Evolutionary conservation across 1,140 invertebrate genomes (phyloP).

Genomic region (Trialeurodes vaporariorum): DNA sequence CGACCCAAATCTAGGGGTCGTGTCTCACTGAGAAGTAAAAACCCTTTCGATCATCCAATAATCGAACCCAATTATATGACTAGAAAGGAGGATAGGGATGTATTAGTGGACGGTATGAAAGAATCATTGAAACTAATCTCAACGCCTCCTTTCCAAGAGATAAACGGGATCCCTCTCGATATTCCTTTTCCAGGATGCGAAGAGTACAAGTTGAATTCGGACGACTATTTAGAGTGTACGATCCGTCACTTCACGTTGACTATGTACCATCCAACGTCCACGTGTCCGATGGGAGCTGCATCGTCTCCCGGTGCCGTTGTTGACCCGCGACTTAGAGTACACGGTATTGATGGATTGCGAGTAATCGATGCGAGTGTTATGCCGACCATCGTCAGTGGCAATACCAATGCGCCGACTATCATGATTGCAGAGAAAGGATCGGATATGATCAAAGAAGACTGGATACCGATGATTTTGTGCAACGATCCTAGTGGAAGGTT

Average conservation of each 20-base stretch:
- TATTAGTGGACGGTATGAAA: constrained; percentile 30
- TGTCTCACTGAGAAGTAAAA: constrained; percentile 40
- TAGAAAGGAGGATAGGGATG: constrained; percentile 34
- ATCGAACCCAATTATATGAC: constrained; percentile 52
- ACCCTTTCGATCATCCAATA: constrained; percentile 49
- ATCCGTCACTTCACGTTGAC: constrained; percentile 34
- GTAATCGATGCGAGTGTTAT: constrained; percentile 66
- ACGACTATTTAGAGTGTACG: constrained; percentile 61
- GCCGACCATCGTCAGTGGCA: constrained; percentile 61
- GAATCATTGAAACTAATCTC: constrained; percentile 24
- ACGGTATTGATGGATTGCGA: constrained; percentile 54
- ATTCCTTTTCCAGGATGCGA: constrained; percentile 29
- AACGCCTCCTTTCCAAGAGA: constrained; percentile 26
- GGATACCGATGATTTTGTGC: too few species aligned
- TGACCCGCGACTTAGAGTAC: constrained; percentile 56
- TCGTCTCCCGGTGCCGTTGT: constrained; percentile 54
- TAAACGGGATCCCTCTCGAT: not conserved
- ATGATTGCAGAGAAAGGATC: constrained; percentile 68
- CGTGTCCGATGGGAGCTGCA: constrained; percentile 50
- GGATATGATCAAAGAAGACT: constrained; percentile 54
- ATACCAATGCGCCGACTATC: constrained; percentile 60
- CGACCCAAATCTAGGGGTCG: constrained; percentile 49
- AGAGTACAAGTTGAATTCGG: constrained; percentile 40
- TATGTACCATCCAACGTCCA: constrained; percentile 45
- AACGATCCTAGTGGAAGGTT: too few species aligned